These are phyloP conservation scores for Drosophila eugracilis DNA, from an alignment of 1,140 invertebrate genomes.

Conservation along the genomic window DNA sequence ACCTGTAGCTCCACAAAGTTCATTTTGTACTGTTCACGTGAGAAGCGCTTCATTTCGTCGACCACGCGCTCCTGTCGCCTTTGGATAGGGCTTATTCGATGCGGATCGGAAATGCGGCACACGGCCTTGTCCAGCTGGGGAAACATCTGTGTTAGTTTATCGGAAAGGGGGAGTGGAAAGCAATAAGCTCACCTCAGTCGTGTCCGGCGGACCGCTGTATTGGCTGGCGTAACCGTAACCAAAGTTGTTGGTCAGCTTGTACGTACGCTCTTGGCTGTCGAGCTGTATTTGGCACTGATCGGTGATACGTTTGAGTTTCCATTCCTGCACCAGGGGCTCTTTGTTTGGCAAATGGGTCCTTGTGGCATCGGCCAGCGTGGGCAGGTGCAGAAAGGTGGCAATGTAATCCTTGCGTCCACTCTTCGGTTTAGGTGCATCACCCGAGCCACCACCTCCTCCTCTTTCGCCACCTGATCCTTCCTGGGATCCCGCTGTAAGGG, in stretches of 20 bases:
- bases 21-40: constrained; percentile 80
- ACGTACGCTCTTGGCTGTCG: constrained; percentile 50
- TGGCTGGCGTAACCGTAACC: constrained; percentile 69
- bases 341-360: constrained; percentile 39
- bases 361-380: constrained; percentile 38
- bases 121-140: constrained; percentile 61
- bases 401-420: constrained; percentile 64
- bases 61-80: constrained; percentile 61
- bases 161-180: not conserved
- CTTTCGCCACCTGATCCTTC: constrained; percentile 28
- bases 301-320: constrained; percentile 79
- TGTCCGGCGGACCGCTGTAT: constrained; percentile 40
- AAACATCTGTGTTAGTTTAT: not conserved
- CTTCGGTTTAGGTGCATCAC: constrained; percentile 58
- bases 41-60: constrained; percentile 77
- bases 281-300: constrained; percentile 72
- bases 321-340: constrained; percentile 62
- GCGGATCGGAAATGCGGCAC: constrained; percentile 64
- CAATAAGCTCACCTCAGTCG: constrained; percentile 54
- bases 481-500: constrained; percentile 29
- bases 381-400: constrained; percentile 44
- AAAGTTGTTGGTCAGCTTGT: constrained; percentile 61
- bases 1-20: constrained; percentile 82
- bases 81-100: constrained; percentile 64
- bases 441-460: constrained; percentile 23